phyloP scores from a whole-genome alignment of 2,113 vertebrate genomes.

The Leucosticte australis region DNA sequence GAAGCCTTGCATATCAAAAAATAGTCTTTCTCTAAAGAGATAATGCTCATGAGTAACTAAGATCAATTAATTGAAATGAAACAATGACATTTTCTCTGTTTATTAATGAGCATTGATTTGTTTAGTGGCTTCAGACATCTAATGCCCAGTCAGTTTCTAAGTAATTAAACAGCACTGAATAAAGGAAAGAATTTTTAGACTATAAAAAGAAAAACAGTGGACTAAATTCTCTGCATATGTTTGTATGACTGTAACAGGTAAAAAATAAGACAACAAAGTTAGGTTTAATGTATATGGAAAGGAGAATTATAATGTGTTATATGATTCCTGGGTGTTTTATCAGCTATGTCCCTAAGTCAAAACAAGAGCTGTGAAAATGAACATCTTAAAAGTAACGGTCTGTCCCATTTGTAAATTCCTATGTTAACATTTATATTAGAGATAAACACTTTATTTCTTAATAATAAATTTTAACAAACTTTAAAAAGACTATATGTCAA shows the following conservation, averaged over 20 bases:
- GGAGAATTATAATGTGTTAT: not conserved
- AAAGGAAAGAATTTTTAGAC: conserved; percentile 4
- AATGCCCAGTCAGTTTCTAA: not conserved
- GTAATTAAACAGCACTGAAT: not conserved
- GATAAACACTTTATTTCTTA: not conserved
- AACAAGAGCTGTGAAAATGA: not conserved
- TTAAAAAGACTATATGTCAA: not conserved
- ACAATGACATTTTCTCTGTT: not conserved
- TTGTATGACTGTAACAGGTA: not conserved
- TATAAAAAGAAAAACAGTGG: not conserved
- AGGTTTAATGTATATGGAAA: not conserved
- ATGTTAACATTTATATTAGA: not conserved
- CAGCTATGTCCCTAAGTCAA: not conserved
- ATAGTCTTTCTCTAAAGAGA: not conserved
- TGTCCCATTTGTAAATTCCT: not conserved
- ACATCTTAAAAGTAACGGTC: not conserved
- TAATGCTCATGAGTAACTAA: not conserved
- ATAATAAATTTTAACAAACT: not conserved
- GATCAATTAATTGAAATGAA: not conserved
- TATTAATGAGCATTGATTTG: not conserved
- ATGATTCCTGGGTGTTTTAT: not conserved
- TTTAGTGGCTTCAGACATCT: not conserved
- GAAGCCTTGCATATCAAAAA: not conserved
- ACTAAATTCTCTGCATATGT: not conserved
- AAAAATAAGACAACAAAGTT: not conserved